phyloP scores from a whole-genome alignment of 2,113 vertebrate species.

The Thalassoma bifasciatum region DNA sequence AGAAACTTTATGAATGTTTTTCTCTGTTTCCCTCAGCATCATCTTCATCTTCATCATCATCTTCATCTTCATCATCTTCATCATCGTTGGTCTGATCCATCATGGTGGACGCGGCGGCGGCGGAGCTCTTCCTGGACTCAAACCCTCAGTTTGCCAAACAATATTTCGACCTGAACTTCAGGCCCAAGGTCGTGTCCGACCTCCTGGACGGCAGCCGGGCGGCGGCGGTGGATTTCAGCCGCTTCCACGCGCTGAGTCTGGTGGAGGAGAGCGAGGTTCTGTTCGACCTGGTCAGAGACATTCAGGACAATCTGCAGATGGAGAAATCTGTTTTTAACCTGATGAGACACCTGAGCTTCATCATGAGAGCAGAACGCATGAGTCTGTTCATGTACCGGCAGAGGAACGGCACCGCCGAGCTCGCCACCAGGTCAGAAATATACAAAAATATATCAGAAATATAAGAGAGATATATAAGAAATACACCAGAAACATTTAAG shows the following conservation, averaged over 20 bases:
- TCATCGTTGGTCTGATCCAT: too few relatives aligned
- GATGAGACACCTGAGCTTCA: slow-evolving; percentile 87
- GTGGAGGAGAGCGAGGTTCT: slow-evolving; percentile 91
- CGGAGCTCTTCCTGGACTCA: slow-evolving; percentile 89
- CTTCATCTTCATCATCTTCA: too few relatives aligned
- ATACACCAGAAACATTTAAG: too few relatives aligned
- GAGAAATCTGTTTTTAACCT: slow-evolving; percentile 88
- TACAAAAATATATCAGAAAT: too few relatives aligned
- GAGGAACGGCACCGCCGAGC: slow-evolving; percentile 88
- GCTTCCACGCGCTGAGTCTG: slow-evolving; percentile 75
- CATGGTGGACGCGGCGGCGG: slow-evolving; percentile 84
- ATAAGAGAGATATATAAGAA: too few relatives aligned
- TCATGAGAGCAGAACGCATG: slow-evolving; percentile 87
- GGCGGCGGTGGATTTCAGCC: slow-evolving; percentile 74
- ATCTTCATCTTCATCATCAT: too few relatives aligned
- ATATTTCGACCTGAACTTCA: slow-evolving; percentile 85
- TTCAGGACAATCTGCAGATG: slow-evolving; percentile 89
- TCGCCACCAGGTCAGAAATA: slow-evolving; percentile 83
- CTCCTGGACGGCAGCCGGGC: slow-evolving; percentile 81
- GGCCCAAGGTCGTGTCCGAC: slow-evolving; percentile 83
- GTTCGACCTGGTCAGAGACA: slow-evolving; percentile 88
- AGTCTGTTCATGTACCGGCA: slow-evolving; percentile 91
- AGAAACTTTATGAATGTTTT: too few relatives aligned
- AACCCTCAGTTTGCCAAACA: slow-evolving; percentile 88
- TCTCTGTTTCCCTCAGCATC: too few relatives aligned